A percentile compares a stretch with the other conserved stretches of the same genome.
phyloP scores from a whole-genome alignment of 1,140 invertebrate species.

The Acyrthosiphon pisum region DNA sequence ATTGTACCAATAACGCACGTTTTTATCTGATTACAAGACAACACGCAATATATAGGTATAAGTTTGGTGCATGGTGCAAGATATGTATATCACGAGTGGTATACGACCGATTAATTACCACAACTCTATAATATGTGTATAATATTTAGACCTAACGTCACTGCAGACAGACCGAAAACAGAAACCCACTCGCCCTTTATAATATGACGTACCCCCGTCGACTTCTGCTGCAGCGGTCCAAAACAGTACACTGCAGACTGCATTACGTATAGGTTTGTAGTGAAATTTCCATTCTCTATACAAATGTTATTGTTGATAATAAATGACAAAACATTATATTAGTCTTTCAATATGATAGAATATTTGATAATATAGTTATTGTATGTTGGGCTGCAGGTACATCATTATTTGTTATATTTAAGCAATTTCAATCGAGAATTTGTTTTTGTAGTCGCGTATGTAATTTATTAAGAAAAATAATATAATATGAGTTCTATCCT shows the following conservation, averaged over 20 bases:
- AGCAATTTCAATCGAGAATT: background rate
- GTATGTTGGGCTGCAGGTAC: no score
- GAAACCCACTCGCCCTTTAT: background rate
- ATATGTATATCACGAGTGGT: background rate
- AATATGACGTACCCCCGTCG: background rate
- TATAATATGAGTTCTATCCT: background rate
- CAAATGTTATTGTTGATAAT: no score
- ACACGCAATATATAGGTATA: background rate
- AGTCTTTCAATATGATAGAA: no score
- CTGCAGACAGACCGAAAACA: background rate
- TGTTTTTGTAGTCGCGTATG: background rate
- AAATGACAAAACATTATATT: no score
- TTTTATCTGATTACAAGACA: background rate
- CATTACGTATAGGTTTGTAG: background rate
- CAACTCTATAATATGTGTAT: no score
- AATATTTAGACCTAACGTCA: background rate
- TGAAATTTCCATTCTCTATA: no score
- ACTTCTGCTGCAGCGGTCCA: background rate
- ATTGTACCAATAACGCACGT: background rate
- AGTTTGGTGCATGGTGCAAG: background rate
- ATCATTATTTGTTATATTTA: background rate
- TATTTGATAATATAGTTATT: background rate
- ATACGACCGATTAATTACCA: background rate
- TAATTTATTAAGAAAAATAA: background rate
- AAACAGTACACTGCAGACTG: background rate